Evolutionary conservation across 2,888 invertebrate genomes (phyloP).

Genomic region (Acanthosepion pharaonis): DNA sequence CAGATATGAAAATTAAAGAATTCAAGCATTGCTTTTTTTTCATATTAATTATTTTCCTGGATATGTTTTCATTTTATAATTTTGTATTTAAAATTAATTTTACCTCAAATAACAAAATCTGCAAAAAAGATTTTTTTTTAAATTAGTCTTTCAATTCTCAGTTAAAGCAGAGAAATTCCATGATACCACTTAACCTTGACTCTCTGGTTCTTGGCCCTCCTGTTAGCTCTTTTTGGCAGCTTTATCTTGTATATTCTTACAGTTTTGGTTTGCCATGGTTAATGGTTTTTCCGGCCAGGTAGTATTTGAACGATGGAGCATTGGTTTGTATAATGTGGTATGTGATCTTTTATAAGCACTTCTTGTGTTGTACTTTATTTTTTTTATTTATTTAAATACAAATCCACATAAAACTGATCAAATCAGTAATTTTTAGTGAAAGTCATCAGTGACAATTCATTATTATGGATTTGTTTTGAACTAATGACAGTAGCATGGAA

Average conservation of each 20-base stretch:
- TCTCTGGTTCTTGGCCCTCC: constrained; percentile 8
- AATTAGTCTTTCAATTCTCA: not conserved
- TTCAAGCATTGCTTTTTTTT: not conserved
- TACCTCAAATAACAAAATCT: not conserved
- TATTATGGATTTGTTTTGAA: not conserved
- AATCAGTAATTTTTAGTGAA: no score
- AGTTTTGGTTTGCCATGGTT: constrained; percentile 96
- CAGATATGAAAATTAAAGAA: not conserved
- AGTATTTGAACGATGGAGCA: constrained; percentile 98
- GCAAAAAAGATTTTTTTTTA: not conserved
- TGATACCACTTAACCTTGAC: not conserved
- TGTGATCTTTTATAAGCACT: constrained; percentile 64
- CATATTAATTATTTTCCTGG: no score
- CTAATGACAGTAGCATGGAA: no score
- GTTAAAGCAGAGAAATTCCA: not conserved
- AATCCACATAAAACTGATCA: not conserved
- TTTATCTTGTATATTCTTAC: constrained; percentile 54
- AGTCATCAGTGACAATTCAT: no score
- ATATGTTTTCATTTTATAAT: not conserved
- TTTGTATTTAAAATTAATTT: not conserved
- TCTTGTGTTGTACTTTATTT: not conserved
- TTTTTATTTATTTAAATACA: not conserved
- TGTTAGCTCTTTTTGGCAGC: not conserved
- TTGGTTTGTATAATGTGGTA: constrained; percentile 96
- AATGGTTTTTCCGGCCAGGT: constrained; percentile 99